A percentile compares a stretch with the other conserved stretches of the same genome.
phyloP scores from a whole-genome alignment of 2,797 vertebrate species.

The Eulemur coronatus region DNA sequence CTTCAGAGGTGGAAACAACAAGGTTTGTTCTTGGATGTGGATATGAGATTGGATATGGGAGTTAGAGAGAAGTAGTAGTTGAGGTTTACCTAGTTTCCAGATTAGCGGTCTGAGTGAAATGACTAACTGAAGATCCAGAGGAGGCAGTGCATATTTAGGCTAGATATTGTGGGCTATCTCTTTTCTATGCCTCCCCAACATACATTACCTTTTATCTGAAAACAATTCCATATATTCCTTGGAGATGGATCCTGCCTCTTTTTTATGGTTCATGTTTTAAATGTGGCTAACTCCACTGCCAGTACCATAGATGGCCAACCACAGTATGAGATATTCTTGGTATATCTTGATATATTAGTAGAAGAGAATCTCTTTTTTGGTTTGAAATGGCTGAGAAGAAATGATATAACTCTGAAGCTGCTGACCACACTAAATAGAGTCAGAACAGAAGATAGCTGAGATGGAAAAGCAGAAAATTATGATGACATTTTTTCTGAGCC shows the following conservation, averaged over 20 bases:
- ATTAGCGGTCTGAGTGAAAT: background rate
- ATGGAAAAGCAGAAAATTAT: background rate
- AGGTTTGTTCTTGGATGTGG: background rate
- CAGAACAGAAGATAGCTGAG: background rate
- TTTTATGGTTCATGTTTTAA: background rate
- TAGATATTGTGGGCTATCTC: background rate
- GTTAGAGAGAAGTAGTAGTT: background rate
- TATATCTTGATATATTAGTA: background rate
- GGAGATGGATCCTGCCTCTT: background rate
- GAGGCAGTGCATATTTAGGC: background rate
- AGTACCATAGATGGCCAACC: background rate
- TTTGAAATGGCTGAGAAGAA: background rate
- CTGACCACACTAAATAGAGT: background rate
- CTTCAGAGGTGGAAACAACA: background rate
- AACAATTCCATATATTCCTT: background rate
- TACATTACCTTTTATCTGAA: background rate
- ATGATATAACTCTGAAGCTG: background rate
- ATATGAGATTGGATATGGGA: background rate
- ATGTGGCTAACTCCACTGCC: background rate
- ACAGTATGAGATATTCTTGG: background rate
- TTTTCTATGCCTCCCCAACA: background rate
- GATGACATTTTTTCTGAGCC: background rate
- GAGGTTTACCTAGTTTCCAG: background rate
- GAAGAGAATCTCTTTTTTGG: background rate
- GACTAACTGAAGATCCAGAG: background rate